These are phyloP conservation scores for Drosophila punjabiensis DNA, from an alignment of 1,140 invertebrate species.

Conservation along the genomic window DNA sequence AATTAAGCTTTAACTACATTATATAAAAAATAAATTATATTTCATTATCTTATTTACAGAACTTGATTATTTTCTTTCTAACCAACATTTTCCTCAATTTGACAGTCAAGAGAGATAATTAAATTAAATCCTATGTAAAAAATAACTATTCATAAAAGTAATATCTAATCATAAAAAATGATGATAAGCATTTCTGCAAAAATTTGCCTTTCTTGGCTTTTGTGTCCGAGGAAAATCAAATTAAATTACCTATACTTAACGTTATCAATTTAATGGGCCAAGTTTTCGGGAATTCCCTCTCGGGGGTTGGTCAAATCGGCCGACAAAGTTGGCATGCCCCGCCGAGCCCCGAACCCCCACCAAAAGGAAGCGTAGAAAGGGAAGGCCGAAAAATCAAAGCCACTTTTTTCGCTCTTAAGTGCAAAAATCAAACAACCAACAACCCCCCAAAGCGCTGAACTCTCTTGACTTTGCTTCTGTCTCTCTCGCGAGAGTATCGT, in stretches of 20 bases:
- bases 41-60: too few relatives aligned
- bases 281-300: constrained; percentile 27
- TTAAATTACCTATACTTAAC: constrained; percentile 26
- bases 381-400: constrained; percentile 63
- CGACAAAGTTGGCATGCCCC: constrained; percentile 39
- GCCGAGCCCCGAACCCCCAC: background rate
- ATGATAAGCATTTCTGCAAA: background rate
- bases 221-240: constrained; percentile 19
- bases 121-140: background rate
- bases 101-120: background rate
- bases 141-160: constrained; percentile 7
- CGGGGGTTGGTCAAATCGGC: constrained; percentile 32
- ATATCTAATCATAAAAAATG: background rate
- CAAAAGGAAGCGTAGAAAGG: background rate
- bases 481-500: constrained; percentile 4
- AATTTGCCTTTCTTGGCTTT: background rate
- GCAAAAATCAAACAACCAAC: constrained; percentile 69
- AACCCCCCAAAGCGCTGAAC: constrained; percentile 39
- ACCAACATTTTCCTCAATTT: too few relatives aligned
- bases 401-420: constrained; percentile 76
- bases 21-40: too few relatives aligned
- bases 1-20: too few relatives aligned
- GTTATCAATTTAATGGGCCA: constrained; percentile 50
- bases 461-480: constrained; percentile 8
- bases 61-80: too few relatives aligned